These are phyloP conservation scores for Papilio elwesi DNA, from an alignment of 2,888 invertebrate species.

Conservation along the genomic window DNA sequence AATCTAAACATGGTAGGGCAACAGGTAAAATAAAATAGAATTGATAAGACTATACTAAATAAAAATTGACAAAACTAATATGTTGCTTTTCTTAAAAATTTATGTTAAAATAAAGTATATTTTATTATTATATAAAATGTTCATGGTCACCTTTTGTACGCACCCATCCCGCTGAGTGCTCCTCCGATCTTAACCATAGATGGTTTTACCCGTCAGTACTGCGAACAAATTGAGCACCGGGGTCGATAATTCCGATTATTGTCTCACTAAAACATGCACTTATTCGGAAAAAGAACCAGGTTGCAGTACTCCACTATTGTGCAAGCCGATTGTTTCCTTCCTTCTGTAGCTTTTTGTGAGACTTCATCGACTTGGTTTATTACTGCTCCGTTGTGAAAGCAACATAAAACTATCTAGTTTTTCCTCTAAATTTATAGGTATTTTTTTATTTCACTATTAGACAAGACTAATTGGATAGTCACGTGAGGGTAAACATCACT, in stretches of 20 bases:
- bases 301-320: slow-evolving; percentile 40
- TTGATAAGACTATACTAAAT: too few relatives aligned
- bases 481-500: too few relatives aligned
- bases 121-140: background rate
- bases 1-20: too few relatives aligned
- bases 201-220: slow-evolving; percentile 74
- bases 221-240: slow-evolving; percentile 55
- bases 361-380: slow-evolving; percentile 20
- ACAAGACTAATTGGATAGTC: too few relatives aligned
- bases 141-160: slow-evolving; percentile 49
- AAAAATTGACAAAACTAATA: too few relatives aligned
- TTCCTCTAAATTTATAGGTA: background rate
- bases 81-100: too few relatives aligned
- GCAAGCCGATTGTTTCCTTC: slow-evolving; percentile 34
- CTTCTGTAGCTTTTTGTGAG: slow-evolving; percentile 18
- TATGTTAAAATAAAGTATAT: too few relatives aligned
- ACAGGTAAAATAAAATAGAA: too few relatives aligned
- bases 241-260: slow-evolving; percentile 58
- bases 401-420: slow-evolving; percentile 3
- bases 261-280: slow-evolving; percentile 57
- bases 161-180: slow-evolving; percentile 70
- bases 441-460: background rate
- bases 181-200: slow-evolving; percentile 78
- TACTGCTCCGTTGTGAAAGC: slow-evolving; percentile 1
- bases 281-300: slow-evolving; percentile 33